These are phyloP conservation scores for Rhabdornis inornatus DNA, from an alignment of 2,113 vertebrate species.

Conservation along the genomic window DNA sequence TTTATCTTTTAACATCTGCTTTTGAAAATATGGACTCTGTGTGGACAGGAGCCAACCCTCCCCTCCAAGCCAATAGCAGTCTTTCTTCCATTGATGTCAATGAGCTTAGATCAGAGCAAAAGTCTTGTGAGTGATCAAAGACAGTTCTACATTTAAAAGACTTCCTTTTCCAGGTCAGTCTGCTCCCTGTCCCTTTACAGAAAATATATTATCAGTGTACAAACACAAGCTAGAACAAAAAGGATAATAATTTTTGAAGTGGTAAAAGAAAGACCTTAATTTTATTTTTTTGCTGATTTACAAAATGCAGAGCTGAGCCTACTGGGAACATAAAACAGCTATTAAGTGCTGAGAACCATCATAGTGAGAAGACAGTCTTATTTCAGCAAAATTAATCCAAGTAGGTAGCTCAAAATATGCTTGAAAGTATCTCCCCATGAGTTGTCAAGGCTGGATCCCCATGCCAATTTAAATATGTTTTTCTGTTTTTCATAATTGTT, in stretches of 20 bases:
- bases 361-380: background rate
- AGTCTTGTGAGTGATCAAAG: constrained; percentile 51
- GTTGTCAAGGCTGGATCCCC: background rate
- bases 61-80: background rate
- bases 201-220: constrained; percentile 17
- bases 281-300: constrained; percentile 60
- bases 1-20: constrained; percentile 44
- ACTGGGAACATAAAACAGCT: constrained; percentile 14
- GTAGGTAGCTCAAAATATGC: constrained; percentile 13
- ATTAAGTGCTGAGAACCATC: constrained; percentile 23
- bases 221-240: constrained; percentile 48
- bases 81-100: constrained; percentile 49
- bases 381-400: constrained; percentile 44
- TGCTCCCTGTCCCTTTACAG: constrained; percentile 43
- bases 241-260: constrained; percentile 38
- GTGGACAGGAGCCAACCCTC: constrained; percentile 4
- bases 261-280: constrained; percentile 24
- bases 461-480: background rate
- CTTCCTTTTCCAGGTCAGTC: constrained; percentile 52
- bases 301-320: constrained; percentile 20
- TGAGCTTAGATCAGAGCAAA: constrained; percentile 33
- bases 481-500: background rate
- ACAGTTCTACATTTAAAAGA: constrained; percentile 31
- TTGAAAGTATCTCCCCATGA: background rate
- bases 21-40: background rate